These are phyloP conservation scores for Cantharis nigra DNA, from an alignment of 2,888 invertebrate species.

Conservation along the genomic window DNA sequence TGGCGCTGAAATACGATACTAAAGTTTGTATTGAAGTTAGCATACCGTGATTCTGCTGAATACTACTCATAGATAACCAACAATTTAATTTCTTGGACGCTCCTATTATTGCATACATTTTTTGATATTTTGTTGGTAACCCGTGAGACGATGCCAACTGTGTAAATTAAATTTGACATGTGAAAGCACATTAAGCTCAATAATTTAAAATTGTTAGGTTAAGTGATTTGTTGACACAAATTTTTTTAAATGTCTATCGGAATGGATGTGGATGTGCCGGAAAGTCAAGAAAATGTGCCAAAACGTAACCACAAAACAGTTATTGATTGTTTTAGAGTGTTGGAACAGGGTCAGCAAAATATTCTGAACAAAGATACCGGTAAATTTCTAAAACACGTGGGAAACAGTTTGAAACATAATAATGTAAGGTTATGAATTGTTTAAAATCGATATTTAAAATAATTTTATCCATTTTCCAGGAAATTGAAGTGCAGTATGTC, in stretches of 20 bases:
- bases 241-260: not conserved
- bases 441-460: not conserved
- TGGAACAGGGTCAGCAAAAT: not conserved
- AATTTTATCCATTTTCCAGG: conserved; percentile 56
- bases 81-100: not conserved
- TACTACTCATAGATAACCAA: no score
- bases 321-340: not conserved
- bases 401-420: not conserved
- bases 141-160: no score
- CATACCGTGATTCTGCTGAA: no score
- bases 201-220: not conserved
- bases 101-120: no score
- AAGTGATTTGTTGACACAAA: not conserved
- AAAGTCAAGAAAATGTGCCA: not conserved
- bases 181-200: no score
- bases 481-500: conserved; percentile 68
- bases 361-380: not conserved
- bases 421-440: not conserved
- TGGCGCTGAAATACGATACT: no score
- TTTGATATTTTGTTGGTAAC: not conserved
- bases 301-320: not conserved
- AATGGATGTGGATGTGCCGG: not conserved
- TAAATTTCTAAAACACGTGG: not conserved
- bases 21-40: no score
- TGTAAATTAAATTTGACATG: not conserved